Percentiles rank a stretch among this genome's conserved stretches.
Conservation (phyloP, 2,888 invertebrate species). For the Drosophila maculinotata region DNA sequence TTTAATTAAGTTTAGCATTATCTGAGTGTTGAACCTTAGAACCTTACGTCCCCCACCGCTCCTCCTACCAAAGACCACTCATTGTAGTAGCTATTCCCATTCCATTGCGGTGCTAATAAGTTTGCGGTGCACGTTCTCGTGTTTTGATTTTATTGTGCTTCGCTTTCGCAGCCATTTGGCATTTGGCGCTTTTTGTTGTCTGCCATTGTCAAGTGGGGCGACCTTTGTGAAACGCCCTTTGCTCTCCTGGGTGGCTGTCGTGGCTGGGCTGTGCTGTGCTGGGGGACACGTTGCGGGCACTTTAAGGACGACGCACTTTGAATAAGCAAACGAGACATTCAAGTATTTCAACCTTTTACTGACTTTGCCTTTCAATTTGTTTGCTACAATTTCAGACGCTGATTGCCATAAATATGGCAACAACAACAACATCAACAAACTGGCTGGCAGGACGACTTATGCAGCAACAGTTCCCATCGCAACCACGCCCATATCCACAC, state of each 20-base stretch:
- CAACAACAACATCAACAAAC: conserved; percentile 55
- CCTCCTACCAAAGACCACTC: neutral
- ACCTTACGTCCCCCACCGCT: neutral
- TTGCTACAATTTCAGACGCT: conserved; percentile 63
- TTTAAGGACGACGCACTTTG: conserved; percentile 71
- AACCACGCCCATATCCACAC: conserved; percentile 27
- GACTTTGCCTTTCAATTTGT: conserved; percentile 54
- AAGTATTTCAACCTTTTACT: conserved; percentile 44
- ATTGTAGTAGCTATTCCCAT: conserved; percentile 2
- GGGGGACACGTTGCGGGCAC: conserved; percentile 68
- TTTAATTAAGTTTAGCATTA: conserved; percentile 34
- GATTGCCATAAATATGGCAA: conserved; percentile 68
- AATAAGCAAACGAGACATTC: conserved; percentile 50
- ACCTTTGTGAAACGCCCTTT: conserved; percentile 39
- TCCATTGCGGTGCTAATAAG: conserved; percentile 27
- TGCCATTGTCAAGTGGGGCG: conserved; percentile 34
- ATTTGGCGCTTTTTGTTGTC: conserved; percentile 26
- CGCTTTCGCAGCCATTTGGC: conserved; percentile 33
- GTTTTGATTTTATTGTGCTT: conserved; percentile 67
- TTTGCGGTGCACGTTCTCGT: conserved; percentile 57
- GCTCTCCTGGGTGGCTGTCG: neutral
- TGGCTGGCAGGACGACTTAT: conserved; percentile 34
- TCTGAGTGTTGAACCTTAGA: conserved; percentile 10
- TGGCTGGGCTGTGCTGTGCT: conserved; percentile 3
- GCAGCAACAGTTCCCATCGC: conserved; percentile 20